Percentiles rank a stretch among this genome's conserved stretches.
phyloP scores from a whole-genome alignment of 1,140 invertebrate genomes.

The Dendroctonus valens region DNA sequence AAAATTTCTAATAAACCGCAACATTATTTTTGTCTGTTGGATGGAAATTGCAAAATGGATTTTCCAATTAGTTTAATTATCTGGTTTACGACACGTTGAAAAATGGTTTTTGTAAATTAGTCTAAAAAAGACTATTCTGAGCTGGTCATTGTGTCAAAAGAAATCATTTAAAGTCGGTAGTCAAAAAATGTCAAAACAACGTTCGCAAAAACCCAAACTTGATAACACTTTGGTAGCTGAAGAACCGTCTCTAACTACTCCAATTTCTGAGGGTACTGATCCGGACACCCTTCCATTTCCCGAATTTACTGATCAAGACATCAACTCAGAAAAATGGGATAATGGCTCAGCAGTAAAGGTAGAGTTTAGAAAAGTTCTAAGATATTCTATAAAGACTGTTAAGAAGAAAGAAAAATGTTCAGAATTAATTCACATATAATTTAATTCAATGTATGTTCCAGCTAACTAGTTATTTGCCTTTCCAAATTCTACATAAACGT shows the following conservation, averaged over 20 bases:
- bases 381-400: too few species aligned
- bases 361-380: neutral
- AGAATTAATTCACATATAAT: too few species aligned
- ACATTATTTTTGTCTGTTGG: too few species aligned
- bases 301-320: constrained; percentile 40
- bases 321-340: constrained; percentile 44
- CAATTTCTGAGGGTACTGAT: constrained; percentile 4
- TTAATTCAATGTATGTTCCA: too few species aligned
- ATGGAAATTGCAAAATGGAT: too few species aligned
- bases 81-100: neutral
- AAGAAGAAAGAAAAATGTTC: too few species aligned
- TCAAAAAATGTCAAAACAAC: constrained; percentile 22
- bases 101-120: neutral
- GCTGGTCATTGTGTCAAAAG: neutral
- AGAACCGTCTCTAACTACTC: constrained; percentile 9
- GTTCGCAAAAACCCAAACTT: constrained; percentile 13
- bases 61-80: neutral
- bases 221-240: constrained; percentile 3
- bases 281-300: constrained; percentile 33
- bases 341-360: constrained; percentile 19
- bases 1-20: too few species aligned
- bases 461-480: too few species aligned
- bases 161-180: neutral
- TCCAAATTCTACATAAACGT: too few species aligned
- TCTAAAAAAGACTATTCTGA: neutral